Conservation (phyloP, 2,113 vertebrate genomes). For the Philantomba maxwellii region DNA sequence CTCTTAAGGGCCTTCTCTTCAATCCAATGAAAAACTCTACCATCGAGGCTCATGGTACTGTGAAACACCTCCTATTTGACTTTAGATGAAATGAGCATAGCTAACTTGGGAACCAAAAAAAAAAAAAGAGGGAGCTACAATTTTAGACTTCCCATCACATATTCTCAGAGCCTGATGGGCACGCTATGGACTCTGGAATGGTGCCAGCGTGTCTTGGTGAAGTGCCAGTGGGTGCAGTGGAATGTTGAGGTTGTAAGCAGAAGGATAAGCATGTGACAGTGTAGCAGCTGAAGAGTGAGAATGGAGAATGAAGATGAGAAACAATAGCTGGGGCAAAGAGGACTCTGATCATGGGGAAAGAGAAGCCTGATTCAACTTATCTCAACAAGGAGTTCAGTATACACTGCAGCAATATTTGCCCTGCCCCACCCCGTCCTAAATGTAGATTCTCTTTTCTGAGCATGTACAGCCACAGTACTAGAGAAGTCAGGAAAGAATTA, state of each 20-base stretch:
- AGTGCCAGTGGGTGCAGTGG: background rate
- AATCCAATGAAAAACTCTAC: background rate
- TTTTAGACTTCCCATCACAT: background rate
- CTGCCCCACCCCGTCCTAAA: background rate
- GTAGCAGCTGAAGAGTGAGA: background rate
- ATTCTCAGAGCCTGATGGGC: background rate
- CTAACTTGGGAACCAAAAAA: background rate
- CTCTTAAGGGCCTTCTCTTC: background rate
- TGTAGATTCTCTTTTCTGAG: background rate
- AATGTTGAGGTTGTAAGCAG: background rate
- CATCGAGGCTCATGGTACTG: background rate
- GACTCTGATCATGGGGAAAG: background rate
- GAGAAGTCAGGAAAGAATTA: constrained; percentile 24
- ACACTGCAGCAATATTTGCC: fast-evolving
- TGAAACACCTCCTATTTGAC: background rate
- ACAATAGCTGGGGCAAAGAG: background rate
- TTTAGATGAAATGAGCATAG: background rate
- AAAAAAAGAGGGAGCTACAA: background rate
- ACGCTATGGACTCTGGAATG: background rate
- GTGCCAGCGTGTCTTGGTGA: background rate
- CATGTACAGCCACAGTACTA: background rate
- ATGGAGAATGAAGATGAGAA: background rate
- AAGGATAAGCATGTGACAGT: background rate
- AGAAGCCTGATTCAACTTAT: background rate
- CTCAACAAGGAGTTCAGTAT: background rate